A percentile compares a stretch with the other conserved stretches of the same genome.
Conservation (phyloP, 2,113 vertebrate species). For the Crypturellus undulatus region DNA sequence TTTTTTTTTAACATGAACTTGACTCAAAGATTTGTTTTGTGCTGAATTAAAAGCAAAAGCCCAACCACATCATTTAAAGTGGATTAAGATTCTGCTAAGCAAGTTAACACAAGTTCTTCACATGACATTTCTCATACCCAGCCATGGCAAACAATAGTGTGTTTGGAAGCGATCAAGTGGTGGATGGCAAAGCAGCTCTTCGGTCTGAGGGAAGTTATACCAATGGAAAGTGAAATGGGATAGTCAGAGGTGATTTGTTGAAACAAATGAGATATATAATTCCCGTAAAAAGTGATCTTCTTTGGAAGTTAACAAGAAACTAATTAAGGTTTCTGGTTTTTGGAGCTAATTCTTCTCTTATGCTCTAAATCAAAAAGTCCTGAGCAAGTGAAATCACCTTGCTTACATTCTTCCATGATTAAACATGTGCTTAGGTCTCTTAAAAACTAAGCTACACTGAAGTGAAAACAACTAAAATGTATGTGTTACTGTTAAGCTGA, state of each 20-base stretch:
- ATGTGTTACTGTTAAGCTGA: background rate
- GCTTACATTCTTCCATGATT: background rate
- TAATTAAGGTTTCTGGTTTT: background rate
- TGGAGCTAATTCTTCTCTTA: background rate
- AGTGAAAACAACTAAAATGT: background rate
- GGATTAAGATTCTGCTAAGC: background rate
- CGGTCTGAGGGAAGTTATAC: background rate
- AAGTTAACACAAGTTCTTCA: background rate
- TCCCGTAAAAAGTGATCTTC: background rate
- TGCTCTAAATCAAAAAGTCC: background rate
- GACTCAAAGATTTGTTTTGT: background rate
- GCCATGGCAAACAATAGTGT: accelerated
- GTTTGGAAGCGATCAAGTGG: background rate
- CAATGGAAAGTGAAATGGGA: background rate
- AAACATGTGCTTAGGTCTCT: background rate
- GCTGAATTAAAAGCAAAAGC: background rate
- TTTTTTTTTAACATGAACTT: background rate
- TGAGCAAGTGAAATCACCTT: background rate
- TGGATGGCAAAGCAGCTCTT: background rate
- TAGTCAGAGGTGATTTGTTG: background rate
- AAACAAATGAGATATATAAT: background rate
- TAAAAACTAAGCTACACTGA: background rate
- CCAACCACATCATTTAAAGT: background rate
- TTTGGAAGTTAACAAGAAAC: background rate
- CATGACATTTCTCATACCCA: background rate